Evolutionary conservation across 2,113 vertebrate genomes (phyloP).

Genomic region (Sula dactylatra): DNA sequence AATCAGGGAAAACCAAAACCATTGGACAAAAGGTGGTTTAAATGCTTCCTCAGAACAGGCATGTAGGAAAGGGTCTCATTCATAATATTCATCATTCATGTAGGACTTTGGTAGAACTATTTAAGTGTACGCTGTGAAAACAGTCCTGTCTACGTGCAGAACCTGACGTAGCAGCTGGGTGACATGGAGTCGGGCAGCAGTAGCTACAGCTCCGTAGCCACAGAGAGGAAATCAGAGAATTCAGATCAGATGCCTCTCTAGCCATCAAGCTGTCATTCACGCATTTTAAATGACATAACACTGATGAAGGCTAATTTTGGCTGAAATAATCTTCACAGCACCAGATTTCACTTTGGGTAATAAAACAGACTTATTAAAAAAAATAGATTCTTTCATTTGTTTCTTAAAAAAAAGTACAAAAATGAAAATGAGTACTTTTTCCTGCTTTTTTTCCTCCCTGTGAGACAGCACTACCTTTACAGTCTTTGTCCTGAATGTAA

Average conservation of each 20-base stretch:
- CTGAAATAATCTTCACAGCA: background rate
- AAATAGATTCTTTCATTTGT: background rate
- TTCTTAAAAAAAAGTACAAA: background rate
- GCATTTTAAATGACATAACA: background rate
- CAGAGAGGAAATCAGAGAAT: background rate
- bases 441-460: background rate
- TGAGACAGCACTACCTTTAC: background rate
- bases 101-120: background rate
- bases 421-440: background rate
- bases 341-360: background rate
- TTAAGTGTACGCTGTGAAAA: background rate
- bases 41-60: background rate
- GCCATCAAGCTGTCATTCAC: slow-evolving; percentile 6
- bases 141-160: slow-evolving; percentile 21
- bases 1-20: background rate
- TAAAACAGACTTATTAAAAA: background rate
- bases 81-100: background rate
- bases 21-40: background rate
- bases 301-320: slow-evolving; percentile 27
- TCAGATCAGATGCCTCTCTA: slow-evolving; percentile 23
- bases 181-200: background rate
- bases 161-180: background rate
- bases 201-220: background rate
- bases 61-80: background rate
- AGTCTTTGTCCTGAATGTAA: background rate